Conservation (phyloP, 37 sponge, comb jelly and placozoan species). For the Cladorhizidae sp. region DNA sequence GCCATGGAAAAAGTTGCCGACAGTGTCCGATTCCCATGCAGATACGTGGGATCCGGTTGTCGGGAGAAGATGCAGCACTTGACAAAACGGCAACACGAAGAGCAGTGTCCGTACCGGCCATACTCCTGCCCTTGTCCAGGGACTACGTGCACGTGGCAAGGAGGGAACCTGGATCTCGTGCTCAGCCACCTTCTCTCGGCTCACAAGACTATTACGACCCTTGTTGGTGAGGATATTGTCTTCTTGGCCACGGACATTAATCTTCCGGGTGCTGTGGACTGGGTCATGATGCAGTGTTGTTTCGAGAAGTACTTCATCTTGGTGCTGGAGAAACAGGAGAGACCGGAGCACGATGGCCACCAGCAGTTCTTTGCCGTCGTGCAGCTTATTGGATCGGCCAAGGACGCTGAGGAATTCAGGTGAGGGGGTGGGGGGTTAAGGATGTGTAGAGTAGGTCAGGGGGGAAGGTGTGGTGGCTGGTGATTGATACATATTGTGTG, state of each 20-base stretch:
- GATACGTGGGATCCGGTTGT: slow-evolving; percentile 83
- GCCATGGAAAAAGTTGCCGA: slow-evolving; percentile 98
- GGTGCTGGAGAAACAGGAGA: slow-evolving; percentile 96
- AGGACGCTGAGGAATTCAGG: slow-evolving; percentile 85
- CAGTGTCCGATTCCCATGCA: slow-evolving; percentile 90
- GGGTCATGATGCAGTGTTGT: slow-evolving; percentile 99
- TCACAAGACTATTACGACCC: slow-evolving; percentile 95
- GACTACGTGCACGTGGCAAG: slow-evolving; percentile 93
- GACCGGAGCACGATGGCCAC: slow-evolving; percentile 81
- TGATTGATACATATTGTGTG: too few relatives aligned
- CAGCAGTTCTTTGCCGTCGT: slow-evolving; percentile 98
- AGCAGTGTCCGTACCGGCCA: slow-evolving; percentile 88
- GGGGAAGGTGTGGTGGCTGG: not conserved
- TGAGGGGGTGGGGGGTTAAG: slow-evolving; percentile 18
- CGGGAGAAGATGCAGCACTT: slow-evolving; percentile 68
- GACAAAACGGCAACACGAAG: slow-evolving; percentile 86
- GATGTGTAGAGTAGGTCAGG: not conserved
- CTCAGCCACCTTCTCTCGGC: slow-evolving; percentile 73
- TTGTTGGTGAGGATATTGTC: slow-evolving; percentile 96
- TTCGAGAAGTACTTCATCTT: slow-evolving; percentile 93
- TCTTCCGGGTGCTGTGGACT: slow-evolving; percentile 94
- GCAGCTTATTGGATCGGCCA: slow-evolving; percentile 89
- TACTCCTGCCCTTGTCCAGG: slow-evolving; percentile 97
- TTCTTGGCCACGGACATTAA: slow-evolving; percentile 96
- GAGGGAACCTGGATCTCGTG: slow-evolving; percentile 81